A percentile compares a stretch with the other conserved stretches of the same genome.
These are phyloP conservation scores for Coelinius sp. DNA, from an alignment of 2,888 invertebrate genomes.

Conservation along the genomic window DNA sequence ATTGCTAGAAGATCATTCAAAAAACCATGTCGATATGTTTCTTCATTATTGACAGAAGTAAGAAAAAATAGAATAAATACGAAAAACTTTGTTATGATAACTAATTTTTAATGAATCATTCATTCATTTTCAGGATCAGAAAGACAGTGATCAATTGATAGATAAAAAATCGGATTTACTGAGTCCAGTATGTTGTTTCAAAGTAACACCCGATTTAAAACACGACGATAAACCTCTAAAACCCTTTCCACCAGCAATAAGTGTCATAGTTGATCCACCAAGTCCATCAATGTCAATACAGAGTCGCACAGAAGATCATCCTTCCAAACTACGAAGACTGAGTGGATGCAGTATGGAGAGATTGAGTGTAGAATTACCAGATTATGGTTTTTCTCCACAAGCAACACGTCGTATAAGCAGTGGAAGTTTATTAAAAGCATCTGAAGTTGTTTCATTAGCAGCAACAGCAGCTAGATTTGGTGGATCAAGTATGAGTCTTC, in stretches of 20 bases:
- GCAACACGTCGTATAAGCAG: constrained; percentile 92
- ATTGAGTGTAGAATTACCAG: constrained; percentile 69
- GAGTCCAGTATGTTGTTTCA: constrained; percentile 60
- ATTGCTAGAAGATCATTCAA: constrained; percentile 85
- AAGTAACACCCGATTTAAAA: constrained; percentile 55
- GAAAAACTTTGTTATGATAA: neutral
- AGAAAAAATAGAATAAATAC: constrained; percentile 27
- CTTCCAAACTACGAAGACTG: constrained; percentile 57
- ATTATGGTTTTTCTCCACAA: constrained; percentile 81
- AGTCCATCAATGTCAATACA: constrained; percentile 68
- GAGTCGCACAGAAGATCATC: constrained; percentile 50
- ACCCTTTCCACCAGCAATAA: constrained; percentile 66
- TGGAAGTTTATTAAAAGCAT: constrained; percentile 87
- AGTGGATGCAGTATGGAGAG: constrained; percentile 70
- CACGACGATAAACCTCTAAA: constrained; percentile 52
- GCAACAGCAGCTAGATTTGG: constrained; percentile 75
- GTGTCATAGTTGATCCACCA: constrained; percentile 69
- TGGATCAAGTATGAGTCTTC: constrained; percentile 63
- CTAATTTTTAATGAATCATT: neutral
- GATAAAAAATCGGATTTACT: constrained; percentile 52
- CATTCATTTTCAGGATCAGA: neutral
- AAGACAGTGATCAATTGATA: neutral
- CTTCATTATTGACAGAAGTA: constrained; percentile 53
- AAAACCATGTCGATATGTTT: constrained; percentile 57
- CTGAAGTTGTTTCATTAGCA: constrained; percentile 76